Evolutionary conservation across 2,888 invertebrate species (phyloP), one percentile per base, ranked within the genome.

Genomic region (Pterostichus madidus): DNA sequence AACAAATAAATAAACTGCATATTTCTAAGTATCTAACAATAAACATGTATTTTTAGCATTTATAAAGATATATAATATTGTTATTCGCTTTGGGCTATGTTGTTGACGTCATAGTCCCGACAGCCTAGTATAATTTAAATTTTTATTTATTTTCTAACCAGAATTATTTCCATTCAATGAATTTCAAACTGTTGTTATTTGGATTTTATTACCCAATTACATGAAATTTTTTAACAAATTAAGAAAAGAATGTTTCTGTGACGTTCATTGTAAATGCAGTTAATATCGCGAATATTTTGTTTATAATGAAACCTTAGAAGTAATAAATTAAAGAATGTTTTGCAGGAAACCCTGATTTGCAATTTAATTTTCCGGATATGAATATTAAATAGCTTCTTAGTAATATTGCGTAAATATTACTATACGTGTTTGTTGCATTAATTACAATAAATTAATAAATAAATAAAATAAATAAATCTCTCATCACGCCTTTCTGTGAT

Each of bases 41-140:
- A 71, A 71, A 71, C 7, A 17, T 46, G 39, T 80, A 64, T 80
- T 80, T 80, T 80, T 80, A 80, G 24, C 17, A 15, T 64, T 31
- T 35, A 15, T 13, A 52, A 80, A 80, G 64, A 80, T 68, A 52
- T 5, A 68, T 80, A 52, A 49, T 52, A 68, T 78, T 78, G 78
- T 80, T 79, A 52, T 64, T 52, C 15, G 52, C 46, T 71, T 80
- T 79, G n/a, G 53, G 35, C 39, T 77, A 78, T 59, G 53, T 13
- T 61, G 49, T 61, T 79, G 80, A 80, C 80, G 80, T 68, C 80
- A 64, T 17, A 31, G 53, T 6, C 17, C n/a, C 5, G 52, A 80
- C 49, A 68, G n/a, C 17, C 53, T 56, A 52, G 35, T 56, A 13
- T 13, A 76, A 76, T 80, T 80, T 80, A 79, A 52, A 80, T 68